phyloP scores from a whole-genome alignment of 2,113 vertebrate genomes.

The Xenopus laevis region DNA sequence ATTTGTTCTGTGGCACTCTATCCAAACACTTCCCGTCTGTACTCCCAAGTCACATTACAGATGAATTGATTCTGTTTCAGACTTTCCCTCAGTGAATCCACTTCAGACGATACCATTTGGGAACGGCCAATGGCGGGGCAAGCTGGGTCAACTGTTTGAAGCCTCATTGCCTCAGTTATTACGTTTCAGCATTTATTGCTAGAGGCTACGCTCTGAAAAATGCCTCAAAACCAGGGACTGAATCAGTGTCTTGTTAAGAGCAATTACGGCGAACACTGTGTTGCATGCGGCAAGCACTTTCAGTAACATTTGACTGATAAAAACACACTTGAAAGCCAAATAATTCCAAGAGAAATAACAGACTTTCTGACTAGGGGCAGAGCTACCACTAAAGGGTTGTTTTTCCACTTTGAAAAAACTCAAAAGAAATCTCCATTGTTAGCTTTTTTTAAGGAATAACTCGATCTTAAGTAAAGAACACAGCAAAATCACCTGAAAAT shows the following conservation, averaged over 20 bases:
- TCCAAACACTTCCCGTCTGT: conserved; percentile 6
- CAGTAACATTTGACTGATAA: no score
- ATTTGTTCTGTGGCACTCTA: neutral
- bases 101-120: conserved; percentile 11
- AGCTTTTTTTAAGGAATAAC: no score
- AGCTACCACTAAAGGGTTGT: no score
- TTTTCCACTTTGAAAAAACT: no score
- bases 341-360: no score
- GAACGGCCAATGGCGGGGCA: conserved; percentile 11
- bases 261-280: conserved; percentile 13
- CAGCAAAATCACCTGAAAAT: no score
- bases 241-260: conserved; percentile 42
- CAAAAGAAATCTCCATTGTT: no score
- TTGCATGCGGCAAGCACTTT: no score
- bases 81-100: neutral
- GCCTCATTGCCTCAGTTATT: conserved; percentile 37
- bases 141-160: conserved; percentile 35
- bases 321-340: no score
- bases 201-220: conserved; percentile 36
- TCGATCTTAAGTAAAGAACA: no score
- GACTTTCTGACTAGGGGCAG: no score
- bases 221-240: conserved; percentile 22
- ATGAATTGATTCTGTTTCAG: neutral
- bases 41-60: neutral
- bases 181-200: conserved; percentile 19